Evolutionary conservation across 2,113 vertebrate genomes (phyloP).

Genomic region (Onychorhynchus coronatus): DNA sequence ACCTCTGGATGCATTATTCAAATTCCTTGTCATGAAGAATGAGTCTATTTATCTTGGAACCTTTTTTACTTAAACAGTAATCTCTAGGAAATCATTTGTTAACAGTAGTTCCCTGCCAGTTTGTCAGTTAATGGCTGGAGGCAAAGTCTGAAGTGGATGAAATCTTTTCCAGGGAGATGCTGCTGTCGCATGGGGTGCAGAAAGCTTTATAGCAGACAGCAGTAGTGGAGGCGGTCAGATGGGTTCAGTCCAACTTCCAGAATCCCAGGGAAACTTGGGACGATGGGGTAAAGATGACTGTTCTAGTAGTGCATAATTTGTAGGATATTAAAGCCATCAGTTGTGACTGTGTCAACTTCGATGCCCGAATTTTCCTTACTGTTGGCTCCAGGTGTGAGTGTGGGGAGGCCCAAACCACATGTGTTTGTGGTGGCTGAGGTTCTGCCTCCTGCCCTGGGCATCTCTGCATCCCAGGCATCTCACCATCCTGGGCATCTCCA

Average conservation of each 20-base stretch:
- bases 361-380: background rate
- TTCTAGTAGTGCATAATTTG: background rate
- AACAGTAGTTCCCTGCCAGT: constrained; percentile 57
- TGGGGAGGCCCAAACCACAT: background rate
- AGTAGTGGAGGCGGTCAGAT: background rate
- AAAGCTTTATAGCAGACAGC: constrained; percentile 28
- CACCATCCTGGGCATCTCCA: background rate
- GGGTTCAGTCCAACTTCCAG: background rate
- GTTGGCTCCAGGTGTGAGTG: background rate
- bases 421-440: background rate
- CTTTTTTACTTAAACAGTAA: constrained; percentile 58
- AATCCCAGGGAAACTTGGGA: background rate
- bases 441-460: background rate
- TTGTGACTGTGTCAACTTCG: background rate
- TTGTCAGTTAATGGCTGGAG: constrained; percentile 63
- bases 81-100: constrained; percentile 71
- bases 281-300: background rate
- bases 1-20: constrained; percentile 46
- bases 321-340: background rate
- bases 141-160: constrained; percentile 47
- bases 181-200: background rate
- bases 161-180: constrained; percentile 30
- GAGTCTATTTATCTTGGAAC: constrained; percentile 68
- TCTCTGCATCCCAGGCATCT: background rate
- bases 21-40: constrained; percentile 38